A percentile compares a stretch with the other conserved stretches of the same genome.
Evolutionary conservation across 2,888 invertebrate species (phyloP).

Genomic region (Amblyjoppa proteus): DNA sequence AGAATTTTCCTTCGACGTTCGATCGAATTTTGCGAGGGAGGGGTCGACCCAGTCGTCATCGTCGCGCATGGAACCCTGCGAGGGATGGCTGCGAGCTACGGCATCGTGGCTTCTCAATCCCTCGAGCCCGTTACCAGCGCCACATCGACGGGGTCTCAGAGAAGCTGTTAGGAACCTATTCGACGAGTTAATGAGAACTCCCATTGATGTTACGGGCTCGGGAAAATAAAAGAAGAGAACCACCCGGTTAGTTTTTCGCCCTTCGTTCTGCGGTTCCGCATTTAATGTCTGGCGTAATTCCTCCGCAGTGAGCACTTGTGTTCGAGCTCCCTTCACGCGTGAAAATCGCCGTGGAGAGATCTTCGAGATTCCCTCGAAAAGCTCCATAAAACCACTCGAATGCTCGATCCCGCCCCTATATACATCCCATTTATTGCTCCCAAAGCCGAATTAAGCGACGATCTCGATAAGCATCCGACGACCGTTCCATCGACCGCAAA

Average conservation of each 20-base stretch:
- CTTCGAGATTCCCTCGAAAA: neutral
- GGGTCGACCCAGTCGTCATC: neutral
- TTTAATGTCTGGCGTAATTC: conserved; percentile 27
- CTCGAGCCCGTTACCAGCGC: neutral
- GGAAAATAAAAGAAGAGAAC: conserved; percentile 3
- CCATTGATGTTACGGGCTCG: conserved; percentile 12
- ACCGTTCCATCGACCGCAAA: neutral
- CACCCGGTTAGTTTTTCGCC: neutral
- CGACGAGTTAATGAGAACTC: conserved; percentile 37
- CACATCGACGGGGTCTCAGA: neutral
- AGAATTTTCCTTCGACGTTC: conserved; percentile 16
- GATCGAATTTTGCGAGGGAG: conserved; percentile 7
- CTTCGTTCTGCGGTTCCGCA: neutral
- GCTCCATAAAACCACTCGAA: conserved; percentile 7
- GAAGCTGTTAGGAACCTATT: conserved; percentile 35
- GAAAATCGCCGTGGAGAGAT: neutral
- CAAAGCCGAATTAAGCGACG: neutral
- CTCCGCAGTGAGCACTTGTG: neutral
- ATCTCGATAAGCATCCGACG: conserved; percentile 14
- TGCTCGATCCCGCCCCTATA: neutral
- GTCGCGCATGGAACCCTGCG: neutral
- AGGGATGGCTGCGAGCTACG: conserved; percentile 3
- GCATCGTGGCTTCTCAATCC: conserved; percentile 7
- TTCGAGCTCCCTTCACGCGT: neutral
- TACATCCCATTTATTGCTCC: neutral